These are phyloP conservation scores for Homarus americanus DNA, from an alignment of 1,140 invertebrate species.

Conservation along the genomic window DNA sequence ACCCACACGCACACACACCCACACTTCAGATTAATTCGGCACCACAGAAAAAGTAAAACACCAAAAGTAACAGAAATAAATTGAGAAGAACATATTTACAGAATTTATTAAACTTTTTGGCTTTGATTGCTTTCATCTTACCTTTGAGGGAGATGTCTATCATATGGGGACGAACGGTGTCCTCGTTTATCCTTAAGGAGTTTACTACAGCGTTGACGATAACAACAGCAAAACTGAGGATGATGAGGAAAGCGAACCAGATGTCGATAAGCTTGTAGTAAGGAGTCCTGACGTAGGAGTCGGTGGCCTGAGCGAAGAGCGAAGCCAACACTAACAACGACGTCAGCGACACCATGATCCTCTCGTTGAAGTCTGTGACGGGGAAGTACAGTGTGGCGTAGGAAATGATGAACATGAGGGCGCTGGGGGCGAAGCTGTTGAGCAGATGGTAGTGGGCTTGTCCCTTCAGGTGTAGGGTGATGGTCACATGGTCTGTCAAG, in stretches of 20 bases:
- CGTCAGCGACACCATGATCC: slow-evolving; percentile 44
- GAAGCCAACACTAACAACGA: slow-evolving; percentile 29
- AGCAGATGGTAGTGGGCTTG: slow-evolving; percentile 17
- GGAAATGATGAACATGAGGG: slow-evolving; percentile 30
- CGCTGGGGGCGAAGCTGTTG: slow-evolving; percentile 35
- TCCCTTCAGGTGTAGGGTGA: slow-evolving; percentile 22
- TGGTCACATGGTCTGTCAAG: background rate
- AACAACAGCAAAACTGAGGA: slow-evolving; percentile 8
- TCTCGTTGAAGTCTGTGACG: slow-evolving; percentile 31
- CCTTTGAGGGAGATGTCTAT: background rate
- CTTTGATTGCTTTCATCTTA: background rate
- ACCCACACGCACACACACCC: no score
- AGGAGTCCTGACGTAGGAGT: slow-evolving; percentile 7
- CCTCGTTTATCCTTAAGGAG: background rate
- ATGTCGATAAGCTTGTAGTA: slow-evolving; percentile 27
- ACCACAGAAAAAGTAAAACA: background rate
- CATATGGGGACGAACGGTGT: background rate
- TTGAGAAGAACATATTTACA: background rate
- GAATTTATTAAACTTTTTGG: background rate
- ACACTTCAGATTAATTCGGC: background rate
- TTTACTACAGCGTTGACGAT: slow-evolving; percentile 27
- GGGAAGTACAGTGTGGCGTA: slow-evolving; percentile 33
- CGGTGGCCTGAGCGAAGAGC: background rate
- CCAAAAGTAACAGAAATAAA: background rate
- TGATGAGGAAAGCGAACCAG: slow-evolving; percentile 26